These are phyloP conservation scores for Trichoplax adhaerens DNA, from an alignment of 37 sponge, comb jelly and placozoan genomes.

Conservation along the genomic window DNA sequence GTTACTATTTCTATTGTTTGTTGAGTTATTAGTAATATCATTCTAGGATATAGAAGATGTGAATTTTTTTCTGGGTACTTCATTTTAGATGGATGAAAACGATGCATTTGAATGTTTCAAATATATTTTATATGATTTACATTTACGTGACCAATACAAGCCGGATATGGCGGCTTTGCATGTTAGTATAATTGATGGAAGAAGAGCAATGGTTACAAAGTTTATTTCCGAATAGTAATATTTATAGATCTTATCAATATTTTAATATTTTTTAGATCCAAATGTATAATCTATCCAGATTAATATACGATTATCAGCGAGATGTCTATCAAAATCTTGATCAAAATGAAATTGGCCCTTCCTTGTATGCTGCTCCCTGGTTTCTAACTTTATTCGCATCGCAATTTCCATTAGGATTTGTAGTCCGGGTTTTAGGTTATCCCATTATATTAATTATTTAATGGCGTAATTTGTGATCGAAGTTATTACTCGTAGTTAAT, in stretches of 20 bases:
- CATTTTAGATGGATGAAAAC: no score
- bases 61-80: no score
- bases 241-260: no score
- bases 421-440: constrained; percentile 62
- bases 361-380: constrained; percentile 82
- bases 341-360: constrained; percentile 43
- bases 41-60: no score
- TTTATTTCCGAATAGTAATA: no score
- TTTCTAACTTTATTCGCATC: constrained; percentile 79
- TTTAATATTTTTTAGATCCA: constrained; percentile 18
- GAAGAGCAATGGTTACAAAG: no score
- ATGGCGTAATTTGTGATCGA: not conserved
- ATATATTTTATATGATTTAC: no score
- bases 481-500: not conserved
- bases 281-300: constrained; percentile 67
- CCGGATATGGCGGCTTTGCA: constrained; percentile 35
- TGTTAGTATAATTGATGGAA: constrained; percentile 7
- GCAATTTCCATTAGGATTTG: constrained; percentile 59
- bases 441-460: not conserved
- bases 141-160: constrained; percentile 7
- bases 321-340: constrained; percentile 40
- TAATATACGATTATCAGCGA: constrained; percentile 55
- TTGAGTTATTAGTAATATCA: no score
- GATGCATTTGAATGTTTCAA: no score
- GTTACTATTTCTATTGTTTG: no score